These are phyloP conservation scores for Pachyseris speciosa DNA, from an alignment of 64 coral and sea anemone species.

Conservation along the genomic window DNA sequence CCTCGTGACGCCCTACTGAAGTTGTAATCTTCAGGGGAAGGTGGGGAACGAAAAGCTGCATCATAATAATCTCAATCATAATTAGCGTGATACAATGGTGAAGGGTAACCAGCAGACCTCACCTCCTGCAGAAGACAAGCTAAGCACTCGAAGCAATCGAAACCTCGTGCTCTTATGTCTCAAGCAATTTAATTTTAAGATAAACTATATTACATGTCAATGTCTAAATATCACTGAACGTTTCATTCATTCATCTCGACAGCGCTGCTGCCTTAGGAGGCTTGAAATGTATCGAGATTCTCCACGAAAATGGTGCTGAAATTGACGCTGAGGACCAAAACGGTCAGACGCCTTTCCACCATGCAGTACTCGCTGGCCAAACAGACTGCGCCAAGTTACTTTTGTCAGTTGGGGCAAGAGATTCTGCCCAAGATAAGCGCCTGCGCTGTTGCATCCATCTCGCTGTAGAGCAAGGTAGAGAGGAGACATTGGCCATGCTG, in stretches of 20 bases:
- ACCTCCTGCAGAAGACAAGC: too few species aligned
- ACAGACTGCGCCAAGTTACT: slow-evolving; percentile 43
- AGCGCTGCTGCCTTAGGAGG: slow-evolving; percentile 23
- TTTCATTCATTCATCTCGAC: background rate
- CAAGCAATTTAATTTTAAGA: too few species aligned
- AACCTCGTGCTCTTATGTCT: too few species aligned
- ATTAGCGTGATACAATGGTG: too few species aligned
- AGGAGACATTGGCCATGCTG: slow-evolving; percentile 58
- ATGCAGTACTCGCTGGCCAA: slow-evolving; percentile 64
- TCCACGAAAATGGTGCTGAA: slow-evolving; percentile 39
- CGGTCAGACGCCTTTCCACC: slow-evolving; percentile 72
- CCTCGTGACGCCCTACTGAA: too few species aligned
- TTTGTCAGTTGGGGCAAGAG: slow-evolving; percentile 64
- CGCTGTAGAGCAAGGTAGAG: slow-evolving; percentile 75
- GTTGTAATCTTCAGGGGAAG: too few species aligned
- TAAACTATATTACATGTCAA: too few species aligned
- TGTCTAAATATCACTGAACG: too few species aligned
- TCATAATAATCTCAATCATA: too few species aligned
- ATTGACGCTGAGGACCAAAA: slow-evolving; percentile 42
- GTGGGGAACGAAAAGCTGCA: too few species aligned
- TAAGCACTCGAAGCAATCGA: too few species aligned
- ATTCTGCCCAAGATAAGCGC: slow-evolving; percentile 35
- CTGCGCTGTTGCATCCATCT: slow-evolving; percentile 76
- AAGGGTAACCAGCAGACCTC: too few species aligned
- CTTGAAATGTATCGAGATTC: slow-evolving; percentile 15